phyloP scores from a whole-genome alignment of 2,888 invertebrate species.

The Piscicola geometra region DNA sequence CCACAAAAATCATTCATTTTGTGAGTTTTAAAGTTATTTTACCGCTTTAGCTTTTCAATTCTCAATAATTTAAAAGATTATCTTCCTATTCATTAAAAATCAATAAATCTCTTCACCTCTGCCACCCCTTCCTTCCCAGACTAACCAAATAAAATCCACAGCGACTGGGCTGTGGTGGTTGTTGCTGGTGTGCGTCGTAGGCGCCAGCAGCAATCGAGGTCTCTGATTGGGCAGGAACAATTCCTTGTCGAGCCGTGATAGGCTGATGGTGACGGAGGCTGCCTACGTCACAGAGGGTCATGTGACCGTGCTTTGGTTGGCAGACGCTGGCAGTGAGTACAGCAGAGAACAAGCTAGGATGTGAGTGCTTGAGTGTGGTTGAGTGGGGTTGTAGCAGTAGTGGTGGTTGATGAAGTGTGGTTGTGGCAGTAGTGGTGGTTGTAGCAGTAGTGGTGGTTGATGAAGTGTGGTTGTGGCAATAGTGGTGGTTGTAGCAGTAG shows the following conservation, averaged over 20 bases:
- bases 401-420: no score
- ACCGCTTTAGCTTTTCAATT: no score
- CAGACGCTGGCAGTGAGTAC: neutral
- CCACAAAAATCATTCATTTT: neutral
- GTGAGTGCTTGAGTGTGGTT: neutral
- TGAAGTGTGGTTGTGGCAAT: no score
- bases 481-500: no score
- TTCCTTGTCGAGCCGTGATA: slow-evolving; percentile 9
- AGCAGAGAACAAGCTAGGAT: neutral
- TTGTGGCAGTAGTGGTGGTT: no score
- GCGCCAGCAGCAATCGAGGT: neutral
- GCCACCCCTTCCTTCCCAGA: neutral
- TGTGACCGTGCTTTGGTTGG: slow-evolving; percentile 1
- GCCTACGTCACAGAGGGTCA: neutral
- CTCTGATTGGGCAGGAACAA: slow-evolving; percentile 13
- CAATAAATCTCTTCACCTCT: no score
- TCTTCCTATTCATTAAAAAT: no score
- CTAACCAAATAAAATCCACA: neutral
- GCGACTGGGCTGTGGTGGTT: neutral
- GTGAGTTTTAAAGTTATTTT: neutral
- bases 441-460: no score
- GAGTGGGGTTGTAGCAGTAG: no score
- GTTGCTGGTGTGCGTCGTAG: neutral
- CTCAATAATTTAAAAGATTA: no score
- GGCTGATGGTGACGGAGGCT: neutral